phyloP scores from a whole-genome alignment of 2,888 invertebrate species.

The Phengaris arion region DNA sequence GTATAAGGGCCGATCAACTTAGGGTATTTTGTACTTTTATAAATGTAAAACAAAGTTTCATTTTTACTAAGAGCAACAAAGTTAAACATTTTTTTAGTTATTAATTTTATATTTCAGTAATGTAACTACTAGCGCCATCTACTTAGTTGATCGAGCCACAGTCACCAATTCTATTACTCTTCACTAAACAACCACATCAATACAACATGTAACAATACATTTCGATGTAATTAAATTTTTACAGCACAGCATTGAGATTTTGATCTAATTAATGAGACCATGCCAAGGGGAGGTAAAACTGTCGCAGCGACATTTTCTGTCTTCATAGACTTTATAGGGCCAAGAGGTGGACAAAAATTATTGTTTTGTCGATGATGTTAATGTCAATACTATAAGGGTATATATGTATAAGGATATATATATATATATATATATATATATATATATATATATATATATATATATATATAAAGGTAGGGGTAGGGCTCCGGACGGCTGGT shows the following conservation, averaged over 20 bases:
- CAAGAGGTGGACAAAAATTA: no score
- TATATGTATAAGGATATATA: no score
- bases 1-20: neutral
- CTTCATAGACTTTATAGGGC: neutral
- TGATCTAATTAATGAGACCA: neutral
- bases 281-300: neutral
- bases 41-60: neutral
- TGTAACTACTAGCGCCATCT: constrained; percentile 11
- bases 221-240: constrained; percentile 1
- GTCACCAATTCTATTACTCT: constrained; percentile 14
- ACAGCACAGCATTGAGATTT: constrained; percentile 15
- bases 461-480: no score
- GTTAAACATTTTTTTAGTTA: neutral
- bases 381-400: no score
- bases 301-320: neutral
- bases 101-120: neutral
- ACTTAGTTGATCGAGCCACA: neutral
- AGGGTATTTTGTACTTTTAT: neutral
- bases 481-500: no score
- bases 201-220: constrained; percentile 25
- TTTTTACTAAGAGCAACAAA: constrained; percentile 2
- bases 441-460: no score
- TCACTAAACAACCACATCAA: constrained; percentile 3
- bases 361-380: no score
- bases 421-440: no score